Conservation (phyloP, 2,888 invertebrate species). For the Tholera decimalis region DNA sequence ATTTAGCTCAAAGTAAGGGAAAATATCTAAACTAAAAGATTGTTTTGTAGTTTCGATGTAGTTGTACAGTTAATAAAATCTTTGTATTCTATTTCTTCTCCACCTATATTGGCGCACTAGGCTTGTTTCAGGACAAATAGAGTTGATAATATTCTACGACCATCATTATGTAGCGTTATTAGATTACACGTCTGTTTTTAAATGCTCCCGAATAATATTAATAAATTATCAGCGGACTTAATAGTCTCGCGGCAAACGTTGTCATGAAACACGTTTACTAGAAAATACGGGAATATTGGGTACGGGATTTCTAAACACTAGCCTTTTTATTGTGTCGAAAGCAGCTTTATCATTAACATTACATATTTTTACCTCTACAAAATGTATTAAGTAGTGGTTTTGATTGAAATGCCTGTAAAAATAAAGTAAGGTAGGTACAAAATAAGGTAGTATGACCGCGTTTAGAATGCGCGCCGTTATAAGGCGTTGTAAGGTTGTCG, state of each 20-base stretch:
- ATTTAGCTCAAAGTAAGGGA: slow-evolving; percentile 37
- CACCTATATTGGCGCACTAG: not conserved
- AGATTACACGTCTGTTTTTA: not conserved
- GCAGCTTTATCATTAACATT: too few species aligned
- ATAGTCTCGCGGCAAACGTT: not conserved
- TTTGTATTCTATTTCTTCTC: not conserved
- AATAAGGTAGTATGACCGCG: not conserved
- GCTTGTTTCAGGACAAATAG: not conserved
- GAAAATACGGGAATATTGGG: not conserved
- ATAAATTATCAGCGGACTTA: not conserved
- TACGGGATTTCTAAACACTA: not conserved
- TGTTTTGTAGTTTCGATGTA: slow-evolving; percentile 5
- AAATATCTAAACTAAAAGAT: slow-evolving; percentile 21
- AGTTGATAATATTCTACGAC: not conserved
- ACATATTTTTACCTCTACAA: too few species aligned
- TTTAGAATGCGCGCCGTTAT: too few species aligned
- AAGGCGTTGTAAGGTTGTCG: not conserved
- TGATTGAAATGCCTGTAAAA: not conserved
- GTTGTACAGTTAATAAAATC: not conserved
- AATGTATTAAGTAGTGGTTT: not conserved
- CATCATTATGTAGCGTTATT: not conserved
- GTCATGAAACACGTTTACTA: slow-evolving; percentile 9
- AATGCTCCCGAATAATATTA: not conserved
- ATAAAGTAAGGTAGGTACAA: not conserved
- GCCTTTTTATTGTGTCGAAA: not conserved